Percentiles rank a stretch among this genome's conserved stretches.
Evolutionary conservation across 2,888 invertebrate genomes (phyloP).

Genomic region (Venusia cambrica): DNA sequence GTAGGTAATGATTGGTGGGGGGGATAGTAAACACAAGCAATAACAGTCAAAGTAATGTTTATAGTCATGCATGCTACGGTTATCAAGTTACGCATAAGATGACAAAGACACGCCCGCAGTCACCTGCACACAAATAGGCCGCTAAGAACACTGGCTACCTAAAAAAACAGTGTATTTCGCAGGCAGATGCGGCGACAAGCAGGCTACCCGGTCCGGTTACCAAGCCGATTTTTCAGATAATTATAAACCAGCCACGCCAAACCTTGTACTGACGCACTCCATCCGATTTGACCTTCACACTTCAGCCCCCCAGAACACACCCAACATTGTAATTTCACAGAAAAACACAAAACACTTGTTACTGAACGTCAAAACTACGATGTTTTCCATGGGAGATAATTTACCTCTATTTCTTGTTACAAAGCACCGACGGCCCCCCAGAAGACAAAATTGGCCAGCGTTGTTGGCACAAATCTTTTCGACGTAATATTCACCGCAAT

Average conservation of each 20-base stretch:
- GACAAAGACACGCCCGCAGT: too few species aligned
- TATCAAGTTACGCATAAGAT: too few species aligned
- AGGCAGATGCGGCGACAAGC: slow-evolving; percentile 46
- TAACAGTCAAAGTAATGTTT: too few species aligned
- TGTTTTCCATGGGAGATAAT: slow-evolving; percentile 69
- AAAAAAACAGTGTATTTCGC: slow-evolving; percentile 40
- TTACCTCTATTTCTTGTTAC: slow-evolving; percentile 80
- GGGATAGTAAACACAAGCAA: too few species aligned
- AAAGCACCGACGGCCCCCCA: slow-evolving; percentile 74
- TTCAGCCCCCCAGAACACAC: slow-evolving; percentile 37
- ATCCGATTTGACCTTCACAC: slow-evolving; percentile 62
- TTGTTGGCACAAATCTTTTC: slow-evolving; percentile 70
- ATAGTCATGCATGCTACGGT: too few species aligned
- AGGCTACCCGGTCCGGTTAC: slow-evolving; percentile 48
- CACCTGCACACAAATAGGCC: slow-evolving; percentile 15
- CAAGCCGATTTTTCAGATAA: slow-evolving; percentile 58
- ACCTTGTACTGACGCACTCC: slow-evolving; percentile 47
- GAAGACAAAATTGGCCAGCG: slow-evolving; percentile 70
- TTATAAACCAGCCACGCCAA: slow-evolving; percentile 69
- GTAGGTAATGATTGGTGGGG: too few species aligned
- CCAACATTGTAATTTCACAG: slow-evolving; percentile 60
- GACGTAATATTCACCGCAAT: slow-evolving; percentile 57
- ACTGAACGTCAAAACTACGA: slow-evolving; percentile 73
- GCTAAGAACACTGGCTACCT: slow-evolving; percentile 25
- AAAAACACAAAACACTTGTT: slow-evolving; percentile 75